These are phyloP conservation scores for Chromis chromis DNA, from an alignment of 2,797 vertebrate species.

Conservation along the genomic window DNA sequence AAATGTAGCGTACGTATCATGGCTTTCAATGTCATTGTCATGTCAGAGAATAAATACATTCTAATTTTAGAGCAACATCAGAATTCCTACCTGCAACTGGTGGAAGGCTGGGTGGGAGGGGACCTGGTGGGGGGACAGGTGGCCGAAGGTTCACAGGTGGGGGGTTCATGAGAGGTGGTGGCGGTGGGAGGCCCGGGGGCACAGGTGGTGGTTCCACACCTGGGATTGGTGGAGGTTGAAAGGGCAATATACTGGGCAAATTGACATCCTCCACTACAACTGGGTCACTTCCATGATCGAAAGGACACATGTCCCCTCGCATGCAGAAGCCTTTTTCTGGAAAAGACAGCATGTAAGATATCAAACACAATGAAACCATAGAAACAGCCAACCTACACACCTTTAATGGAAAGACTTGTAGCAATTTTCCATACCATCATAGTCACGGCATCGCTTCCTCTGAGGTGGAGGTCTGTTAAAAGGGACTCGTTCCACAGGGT, in stretches of 20 bases:
- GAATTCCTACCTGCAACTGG: constrained; percentile 90
- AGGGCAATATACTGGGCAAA: constrained; percentile 94
- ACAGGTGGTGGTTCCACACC: constrained; percentile 91
- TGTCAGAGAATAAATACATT: not conserved
- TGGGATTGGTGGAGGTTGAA: constrained; percentile 93
- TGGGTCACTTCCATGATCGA: constrained; percentile 97
- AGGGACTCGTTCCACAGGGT: constrained; percentile 89
- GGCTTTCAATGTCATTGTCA: too few species aligned
- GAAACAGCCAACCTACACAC: not conserved
- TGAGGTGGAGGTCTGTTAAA: constrained; percentile 89
- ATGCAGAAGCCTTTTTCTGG: constrained; percentile 98
- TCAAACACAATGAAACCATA: not conserved
- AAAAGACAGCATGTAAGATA: constrained; percentile 20
- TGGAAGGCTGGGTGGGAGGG: constrained; percentile 94
- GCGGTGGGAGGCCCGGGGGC: constrained; percentile 92
- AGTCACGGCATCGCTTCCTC: constrained; percentile 96
- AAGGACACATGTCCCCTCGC: constrained; percentile 97
- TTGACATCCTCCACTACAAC: constrained; percentile 98
- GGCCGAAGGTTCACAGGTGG: constrained; percentile 95
- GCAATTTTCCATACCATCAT: constrained; percentile 88
- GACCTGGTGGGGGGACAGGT: constrained; percentile 92
- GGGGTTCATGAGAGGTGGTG: constrained; percentile 89
- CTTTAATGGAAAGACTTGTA: not conserved
- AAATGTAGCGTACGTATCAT: too few species aligned
- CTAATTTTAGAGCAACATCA: not conserved